Conservation (phyloP, 2,888 invertebrate species). For the Nomada goodeniana region DNA sequence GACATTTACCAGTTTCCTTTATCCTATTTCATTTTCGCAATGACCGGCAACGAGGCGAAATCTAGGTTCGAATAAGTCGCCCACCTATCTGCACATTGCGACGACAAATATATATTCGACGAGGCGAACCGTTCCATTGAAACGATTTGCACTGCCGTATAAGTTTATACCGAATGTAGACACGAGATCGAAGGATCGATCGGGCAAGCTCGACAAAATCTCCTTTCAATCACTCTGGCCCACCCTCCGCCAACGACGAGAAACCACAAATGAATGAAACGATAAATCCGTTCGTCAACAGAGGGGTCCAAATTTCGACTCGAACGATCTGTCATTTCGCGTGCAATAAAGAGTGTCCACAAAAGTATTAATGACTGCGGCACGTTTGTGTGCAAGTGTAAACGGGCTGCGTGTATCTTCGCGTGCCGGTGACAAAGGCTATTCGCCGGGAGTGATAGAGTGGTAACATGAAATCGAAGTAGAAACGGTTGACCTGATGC, state of each 20-base stretch:
- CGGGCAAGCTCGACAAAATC: too few species aligned
- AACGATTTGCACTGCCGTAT: neutral
- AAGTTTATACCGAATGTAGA: neutral
- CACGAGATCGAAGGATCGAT: neutral
- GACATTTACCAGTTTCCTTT: neutral
- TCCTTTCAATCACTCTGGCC: too few species aligned
- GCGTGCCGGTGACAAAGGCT: constrained; percentile 39
- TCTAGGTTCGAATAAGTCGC: constrained; percentile 10
- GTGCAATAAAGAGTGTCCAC: neutral
- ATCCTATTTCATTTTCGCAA: neutral
- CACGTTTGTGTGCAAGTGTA: neutral
- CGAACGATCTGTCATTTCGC: neutral
- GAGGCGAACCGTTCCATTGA: neutral
- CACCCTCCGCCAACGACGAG: neutral
- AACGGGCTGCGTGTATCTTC: constrained; percentile 13
- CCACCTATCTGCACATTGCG: neutral
- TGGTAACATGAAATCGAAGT: constrained; percentile 59
- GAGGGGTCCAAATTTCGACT: neutral
- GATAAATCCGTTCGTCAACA: neutral
- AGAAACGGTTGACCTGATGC: constrained; percentile 54
- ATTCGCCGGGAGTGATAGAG: constrained; percentile 50
- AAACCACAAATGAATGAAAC: neutral
- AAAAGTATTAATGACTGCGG: constrained; percentile 3
- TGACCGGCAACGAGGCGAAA: neutral
- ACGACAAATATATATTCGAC: neutral